Evolutionary conservation across 2,113 vertebrate genomes (phyloP), one percentile per base, ranked within the genome.

Genomic region (Atlantisia rogersi): DNA sequence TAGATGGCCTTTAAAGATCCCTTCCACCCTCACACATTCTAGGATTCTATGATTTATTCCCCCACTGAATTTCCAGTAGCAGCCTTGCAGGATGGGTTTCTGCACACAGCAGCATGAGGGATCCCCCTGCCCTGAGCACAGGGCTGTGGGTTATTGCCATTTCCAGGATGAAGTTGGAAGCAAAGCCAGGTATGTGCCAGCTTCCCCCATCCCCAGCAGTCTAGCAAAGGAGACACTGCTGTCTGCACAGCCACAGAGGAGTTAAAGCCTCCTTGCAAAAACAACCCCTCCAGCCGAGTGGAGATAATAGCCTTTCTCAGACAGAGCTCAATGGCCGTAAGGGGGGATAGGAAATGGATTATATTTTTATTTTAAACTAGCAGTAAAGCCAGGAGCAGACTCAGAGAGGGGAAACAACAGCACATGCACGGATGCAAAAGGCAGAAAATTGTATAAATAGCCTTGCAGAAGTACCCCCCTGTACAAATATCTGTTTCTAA

Each of bases 321-420:
- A 39, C 13, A 55, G 88, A 4, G 12, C 55, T 67, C 46, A 35
- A 60, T 82, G 94, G 85, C 95, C 37, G 0, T 25, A 37, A 56
- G 70, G 40, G 17, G 68, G 89, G 79, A 48, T 77, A 48, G 78
- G 35, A 44, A 88, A 73, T 40, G 94, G 94, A 90, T 95, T 92
- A 37, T 55, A 15, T 85, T 83, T 88, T 56, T 74, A 67, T 96
- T 93, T 88, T 86, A 88, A 94, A 93, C 40, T 11, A 14, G 29
- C 82, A 50, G 68, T 8, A 65, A 62, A 86, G 42, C 55, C 56
- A 37, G 86, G 46, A 92, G 68, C n/a, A 28, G 75, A 59, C 53
- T 56, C 86, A 37, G 80, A 50, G 56, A 26, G 21, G 46, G 28
- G 63, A 80, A 69, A 44, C 35, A 12, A 42, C 32, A 74, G 37